Evolutionary conservation across 2,113 vertebrate genomes (phyloP), one percentile per base, ranked within the genome.

Genomic region (Solenodon paradoxus): DNA sequence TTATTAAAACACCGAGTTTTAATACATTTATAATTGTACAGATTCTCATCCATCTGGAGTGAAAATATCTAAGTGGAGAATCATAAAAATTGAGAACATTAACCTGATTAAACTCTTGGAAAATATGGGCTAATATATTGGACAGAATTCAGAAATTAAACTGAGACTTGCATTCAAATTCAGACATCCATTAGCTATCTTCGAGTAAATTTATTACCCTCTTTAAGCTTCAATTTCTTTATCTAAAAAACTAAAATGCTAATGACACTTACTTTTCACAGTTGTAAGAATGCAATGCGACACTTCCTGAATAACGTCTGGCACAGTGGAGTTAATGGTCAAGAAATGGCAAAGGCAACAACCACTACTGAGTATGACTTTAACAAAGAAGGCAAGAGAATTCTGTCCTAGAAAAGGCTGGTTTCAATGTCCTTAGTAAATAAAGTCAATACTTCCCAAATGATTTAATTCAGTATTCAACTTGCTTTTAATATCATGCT

Each of bases 1-100:
- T 86, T 84, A 85, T 92, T 91, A 94, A 96, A 69, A 84, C 26
- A 72, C 49, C 7, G 38, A 55, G 15, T 92, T 42, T 84, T 85
- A 64, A 95, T 64, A 47, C 19, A 80, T 95, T 85, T 95, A 47
- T 80, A 96, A 94, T 53, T 68, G 20, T 59, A 42, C 32, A 93
- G 61, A 84, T 87, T 93, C 84, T 75, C 89, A 84, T 30, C 75
- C 71, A 95, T 92, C 86, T 90, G 66, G 69, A 81, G 59, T 93
- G 47, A 75, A 96, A 97, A 87, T 49, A 72, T 63, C n/a, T 68
- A 84, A 90, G 78, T 47, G 40, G 30, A 49, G 28, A 74, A 74
- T 61, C 32, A 92, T 78, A 40, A 61, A 86, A 86, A 35, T 85
- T 57, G 38, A 84, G n/a, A 90, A 75, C 77, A 64, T 72, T 74